Conservation (phyloP, 2,113 vertebrate species). For the Cichladusa arquata region DNA sequence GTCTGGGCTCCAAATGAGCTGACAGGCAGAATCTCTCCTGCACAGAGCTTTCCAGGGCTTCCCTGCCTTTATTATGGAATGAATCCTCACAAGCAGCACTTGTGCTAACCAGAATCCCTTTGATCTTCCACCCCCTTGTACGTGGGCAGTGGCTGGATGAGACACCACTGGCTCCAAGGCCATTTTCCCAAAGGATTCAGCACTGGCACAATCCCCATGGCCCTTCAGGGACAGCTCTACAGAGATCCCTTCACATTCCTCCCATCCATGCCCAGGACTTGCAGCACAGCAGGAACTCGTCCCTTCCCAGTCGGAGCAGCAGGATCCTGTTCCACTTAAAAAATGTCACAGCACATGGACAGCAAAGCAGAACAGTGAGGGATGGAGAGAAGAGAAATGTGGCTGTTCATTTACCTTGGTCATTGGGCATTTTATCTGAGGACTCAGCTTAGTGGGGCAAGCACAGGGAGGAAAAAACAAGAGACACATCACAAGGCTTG, state of each 20-base stretch:
- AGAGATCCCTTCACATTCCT: background rate
- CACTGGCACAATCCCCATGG: background rate
- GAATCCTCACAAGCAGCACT: background rate
- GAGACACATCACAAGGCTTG: slow-evolving; percentile 83
- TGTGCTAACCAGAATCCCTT: background rate
- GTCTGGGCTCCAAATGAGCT: background rate
- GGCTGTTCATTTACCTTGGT: slow-evolving; percentile 94
- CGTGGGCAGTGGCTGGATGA: background rate
- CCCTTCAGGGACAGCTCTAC: background rate
- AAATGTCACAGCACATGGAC: slow-evolving; percentile 1
- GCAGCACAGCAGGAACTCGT: background rate
- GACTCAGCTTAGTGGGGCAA: slow-evolving; percentile 94
- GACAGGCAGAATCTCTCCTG: background rate
- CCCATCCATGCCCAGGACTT: background rate
- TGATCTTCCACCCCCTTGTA: background rate
- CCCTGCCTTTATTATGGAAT: background rate
- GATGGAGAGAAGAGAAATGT: slow-evolving; percentile 58
- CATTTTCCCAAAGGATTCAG: background rate
- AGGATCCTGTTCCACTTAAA: background rate
- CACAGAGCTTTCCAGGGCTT: background rate
- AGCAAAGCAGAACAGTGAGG: slow-evolving; percentile 9
- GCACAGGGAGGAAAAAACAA: slow-evolving; percentile 83
- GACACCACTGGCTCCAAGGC: background rate
- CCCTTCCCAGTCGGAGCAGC: slow-evolving; percentile 1
- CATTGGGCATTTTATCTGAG: slow-evolving; percentile 99